Percentiles rank a stretch among this genome's conserved stretches.
Conservation (phyloP, 2,888 invertebrate species). For the Lithosia quadra region DNA sequence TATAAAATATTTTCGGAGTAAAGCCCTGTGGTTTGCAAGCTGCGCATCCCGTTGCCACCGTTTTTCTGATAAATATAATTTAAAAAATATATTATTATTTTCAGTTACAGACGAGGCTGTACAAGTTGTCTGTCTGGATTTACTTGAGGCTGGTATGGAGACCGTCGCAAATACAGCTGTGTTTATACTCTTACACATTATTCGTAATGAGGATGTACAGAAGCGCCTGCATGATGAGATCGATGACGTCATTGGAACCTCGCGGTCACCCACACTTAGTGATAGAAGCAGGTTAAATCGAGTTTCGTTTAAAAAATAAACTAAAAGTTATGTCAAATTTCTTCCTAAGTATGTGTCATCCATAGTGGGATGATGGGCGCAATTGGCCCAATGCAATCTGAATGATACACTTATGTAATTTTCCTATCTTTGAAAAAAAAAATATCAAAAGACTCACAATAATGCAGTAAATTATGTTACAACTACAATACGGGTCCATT, state of each 20-base stretch:
- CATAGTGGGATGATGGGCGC: too few relatives aligned
- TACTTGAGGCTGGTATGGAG: slow-evolving; percentile 90
- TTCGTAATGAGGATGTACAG: slow-evolving; percentile 87
- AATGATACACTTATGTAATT: neutral
- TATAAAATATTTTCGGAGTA: too few relatives aligned
- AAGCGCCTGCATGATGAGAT: slow-evolving; percentile 87
- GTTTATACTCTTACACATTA: slow-evolving; percentile 87
- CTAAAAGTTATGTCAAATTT: neutral
- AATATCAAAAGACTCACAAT: neutral
- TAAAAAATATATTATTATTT: neutral
- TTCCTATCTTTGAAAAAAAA: too few relatives aligned
- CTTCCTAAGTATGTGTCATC: neutral
- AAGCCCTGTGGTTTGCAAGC: too few relatives aligned
- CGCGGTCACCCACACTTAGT: slow-evolving; percentile 82
- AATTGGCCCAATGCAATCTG: neutral
- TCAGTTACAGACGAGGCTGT: slow-evolving; percentile 75
- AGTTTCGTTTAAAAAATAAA: neutral
- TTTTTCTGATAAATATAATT: neutral
- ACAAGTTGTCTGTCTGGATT: slow-evolving; percentile 87
- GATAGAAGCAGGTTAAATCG: slow-evolving; percentile 83
- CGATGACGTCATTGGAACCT: slow-evolving; percentile 86
- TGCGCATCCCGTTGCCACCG: too few relatives aligned
- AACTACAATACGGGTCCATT: neutral
- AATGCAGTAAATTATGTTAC: neutral
- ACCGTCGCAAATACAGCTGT: slow-evolving; percentile 89